Conservation (phyloP, 2,797 vertebrate species). For the Lutjanus argentimaculatus region DNA sequence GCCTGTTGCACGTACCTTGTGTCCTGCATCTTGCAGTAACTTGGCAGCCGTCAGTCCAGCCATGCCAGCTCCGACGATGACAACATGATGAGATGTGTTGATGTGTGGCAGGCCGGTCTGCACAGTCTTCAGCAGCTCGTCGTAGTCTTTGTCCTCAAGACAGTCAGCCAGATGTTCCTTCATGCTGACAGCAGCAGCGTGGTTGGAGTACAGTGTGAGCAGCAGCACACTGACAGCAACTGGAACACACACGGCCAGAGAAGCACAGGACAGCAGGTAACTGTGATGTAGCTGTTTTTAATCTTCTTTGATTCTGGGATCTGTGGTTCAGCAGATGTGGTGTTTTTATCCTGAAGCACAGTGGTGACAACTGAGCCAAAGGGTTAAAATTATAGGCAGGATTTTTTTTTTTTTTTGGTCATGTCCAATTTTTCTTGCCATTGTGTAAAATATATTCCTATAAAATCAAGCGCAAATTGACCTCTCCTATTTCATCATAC, state of each 20-base stretch:
- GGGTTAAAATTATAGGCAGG: no score
- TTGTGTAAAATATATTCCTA: no score
- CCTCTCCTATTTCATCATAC: no score
- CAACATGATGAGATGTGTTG: constrained; percentile 52
- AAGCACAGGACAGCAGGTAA: background rate
- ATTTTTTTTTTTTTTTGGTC: no score
- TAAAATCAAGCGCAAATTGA: no score
- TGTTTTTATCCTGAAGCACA: no score
- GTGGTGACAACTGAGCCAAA: no score
- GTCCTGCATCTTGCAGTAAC: constrained; percentile 78
- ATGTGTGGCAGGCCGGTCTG: constrained; percentile 72
- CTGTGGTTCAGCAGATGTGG: no score
- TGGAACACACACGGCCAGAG: background rate
- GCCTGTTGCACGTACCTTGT: constrained; percentile 60
- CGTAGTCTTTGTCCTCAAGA: constrained; percentile 82
- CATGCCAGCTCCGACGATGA: constrained; percentile 78
- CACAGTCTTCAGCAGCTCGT: constrained; percentile 70
- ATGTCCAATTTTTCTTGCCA: no score
- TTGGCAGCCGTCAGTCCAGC: constrained; percentile 83
- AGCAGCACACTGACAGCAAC: constrained; percentile 20
- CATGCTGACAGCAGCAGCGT: background rate
- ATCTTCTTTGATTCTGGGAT: no score
- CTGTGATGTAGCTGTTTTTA: background rate
- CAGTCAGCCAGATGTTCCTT: constrained; percentile 75
- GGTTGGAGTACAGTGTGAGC: background rate